Evolutionary conservation across 2,113 vertebrate species (phyloP).

Genomic region (Eulacestoma nigropectus): DNA sequence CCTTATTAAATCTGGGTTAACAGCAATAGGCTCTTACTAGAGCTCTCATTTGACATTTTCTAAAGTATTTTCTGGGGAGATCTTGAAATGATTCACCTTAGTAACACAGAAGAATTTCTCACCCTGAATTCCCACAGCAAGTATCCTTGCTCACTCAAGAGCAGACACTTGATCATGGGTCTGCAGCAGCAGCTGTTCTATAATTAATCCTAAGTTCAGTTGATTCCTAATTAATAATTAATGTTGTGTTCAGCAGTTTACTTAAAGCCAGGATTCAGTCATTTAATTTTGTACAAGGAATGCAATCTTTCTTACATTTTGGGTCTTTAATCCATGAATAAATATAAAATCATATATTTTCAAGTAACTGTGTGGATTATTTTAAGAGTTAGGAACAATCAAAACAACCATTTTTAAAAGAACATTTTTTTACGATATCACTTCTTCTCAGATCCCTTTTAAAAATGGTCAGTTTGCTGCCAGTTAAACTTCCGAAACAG

Average conservation of each 20-base stretch:
- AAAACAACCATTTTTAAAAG: background rate
- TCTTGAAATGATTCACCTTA: background rate
- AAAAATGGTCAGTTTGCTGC: background rate
- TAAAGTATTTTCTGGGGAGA: background rate
- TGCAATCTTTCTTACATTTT: background rate
- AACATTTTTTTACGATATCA: background rate
- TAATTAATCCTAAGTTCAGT: conserved; percentile 12
- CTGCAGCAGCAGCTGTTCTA: background rate
- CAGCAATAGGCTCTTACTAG: background rate
- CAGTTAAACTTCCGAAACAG: background rate
- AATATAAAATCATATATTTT: background rate
- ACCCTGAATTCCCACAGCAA: background rate
- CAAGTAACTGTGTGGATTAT: background rate
- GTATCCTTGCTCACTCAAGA: background rate
- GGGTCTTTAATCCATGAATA: background rate
- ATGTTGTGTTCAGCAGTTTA: background rate
- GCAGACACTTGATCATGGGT: background rate
- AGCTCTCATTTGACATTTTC: background rate
- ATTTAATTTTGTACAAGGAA: background rate
- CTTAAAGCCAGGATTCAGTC: background rate
- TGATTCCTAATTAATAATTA: conserved; percentile 41
- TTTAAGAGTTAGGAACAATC: background rate
- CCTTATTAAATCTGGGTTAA: background rate
- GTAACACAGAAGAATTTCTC: background rate
- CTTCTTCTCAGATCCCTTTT: background rate